These are phyloP conservation scores for Bufotes viridis DNA, from an alignment of 2,797 vertebrate genomes.

Conservation along the genomic window DNA sequence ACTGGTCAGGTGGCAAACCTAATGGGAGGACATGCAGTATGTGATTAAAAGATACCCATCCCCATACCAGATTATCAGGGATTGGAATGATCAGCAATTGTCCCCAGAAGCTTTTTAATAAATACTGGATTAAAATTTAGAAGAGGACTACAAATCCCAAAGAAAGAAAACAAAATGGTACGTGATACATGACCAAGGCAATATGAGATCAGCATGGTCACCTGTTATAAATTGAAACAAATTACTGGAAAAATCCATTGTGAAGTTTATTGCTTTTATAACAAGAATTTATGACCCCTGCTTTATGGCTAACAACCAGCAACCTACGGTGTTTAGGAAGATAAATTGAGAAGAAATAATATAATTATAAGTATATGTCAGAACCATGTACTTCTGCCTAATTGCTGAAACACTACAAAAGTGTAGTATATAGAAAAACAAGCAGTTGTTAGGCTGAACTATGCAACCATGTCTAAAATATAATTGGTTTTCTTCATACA, in stretches of 20 bases:
- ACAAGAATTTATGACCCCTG: background rate
- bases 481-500: constrained; percentile 34
- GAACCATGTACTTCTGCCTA: background rate
- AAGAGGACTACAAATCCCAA: background rate
- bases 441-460: constrained; percentile 1
- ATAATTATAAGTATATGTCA: background rate
- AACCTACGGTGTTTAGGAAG: background rate
- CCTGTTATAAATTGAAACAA: background rate
- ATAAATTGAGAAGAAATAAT: constrained; percentile 2
- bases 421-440: constrained; percentile 14
- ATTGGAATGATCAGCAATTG: too few relatives aligned
- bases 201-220: background rate
- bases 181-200: background rate
- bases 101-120: too few relatives aligned
- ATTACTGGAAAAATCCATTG: background rate
- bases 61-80: too few relatives aligned
- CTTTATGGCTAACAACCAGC: background rate
- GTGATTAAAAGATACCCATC: too few relatives aligned
- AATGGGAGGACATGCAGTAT: too few relatives aligned
- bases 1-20: too few relatives aligned
- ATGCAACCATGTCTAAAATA: constrained; percentile 22
- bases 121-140: too few relatives aligned
- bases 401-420: constrained; percentile 15
- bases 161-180: background rate
- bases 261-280: background rate